These are phyloP conservation scores for Drosophila nr. fundita DNA, from an alignment of 2,888 invertebrate genomes.

Conservation along the genomic window DNA sequence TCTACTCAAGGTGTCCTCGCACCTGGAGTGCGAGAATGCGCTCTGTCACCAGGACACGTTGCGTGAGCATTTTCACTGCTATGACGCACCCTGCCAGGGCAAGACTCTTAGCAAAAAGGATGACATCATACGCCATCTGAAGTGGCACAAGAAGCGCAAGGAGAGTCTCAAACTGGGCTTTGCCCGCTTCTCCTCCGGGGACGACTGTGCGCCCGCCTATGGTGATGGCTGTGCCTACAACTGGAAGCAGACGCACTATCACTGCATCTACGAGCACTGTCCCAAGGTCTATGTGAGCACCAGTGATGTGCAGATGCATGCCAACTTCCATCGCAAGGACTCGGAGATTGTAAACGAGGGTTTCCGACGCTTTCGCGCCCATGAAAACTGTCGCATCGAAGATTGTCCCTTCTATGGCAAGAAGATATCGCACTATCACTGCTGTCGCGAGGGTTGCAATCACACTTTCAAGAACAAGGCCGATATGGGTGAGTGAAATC, in stretches of 20 bases:
- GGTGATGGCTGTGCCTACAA: slow-evolving; percentile 93
- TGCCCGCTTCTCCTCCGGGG: slow-evolving; percentile 94
- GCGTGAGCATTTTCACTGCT: slow-evolving; percentile 97
- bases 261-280: slow-evolving; percentile 97
- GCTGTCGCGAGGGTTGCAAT: slow-evolving; percentile 94
- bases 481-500: slow-evolving; percentile 94
- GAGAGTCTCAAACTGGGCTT: slow-evolving; percentile 96
- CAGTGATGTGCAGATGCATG: slow-evolving; percentile 99
- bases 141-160: slow-evolving; percentile 99
- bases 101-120: slow-evolving; percentile 99
- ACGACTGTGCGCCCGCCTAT: slow-evolving; percentile 96
- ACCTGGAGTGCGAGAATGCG: slow-evolving; percentile 84
- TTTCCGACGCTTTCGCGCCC: slow-evolving; percentile 97
- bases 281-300: slow-evolving; percentile 99
- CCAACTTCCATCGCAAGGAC: slow-evolving; percentile 99
- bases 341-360: slow-evolving; percentile 99
- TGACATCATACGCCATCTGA: slow-evolving; percentile 99
- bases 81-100: slow-evolving; percentile 88
- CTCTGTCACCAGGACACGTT: slow-evolving; percentile 83
- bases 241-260: slow-evolving; percentile 88
- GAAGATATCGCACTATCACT: slow-evolving; percentile 98
- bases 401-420: slow-evolving; percentile 97
- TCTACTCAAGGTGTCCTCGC: slow-evolving; percentile 84
- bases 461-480: slow-evolving; percentile 99
- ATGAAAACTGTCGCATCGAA: slow-evolving; percentile 96